Base-by-base conservation (phyloP, 2,797 vertebrate genomes). In the Hypotaenidia philippensis region DNA sequence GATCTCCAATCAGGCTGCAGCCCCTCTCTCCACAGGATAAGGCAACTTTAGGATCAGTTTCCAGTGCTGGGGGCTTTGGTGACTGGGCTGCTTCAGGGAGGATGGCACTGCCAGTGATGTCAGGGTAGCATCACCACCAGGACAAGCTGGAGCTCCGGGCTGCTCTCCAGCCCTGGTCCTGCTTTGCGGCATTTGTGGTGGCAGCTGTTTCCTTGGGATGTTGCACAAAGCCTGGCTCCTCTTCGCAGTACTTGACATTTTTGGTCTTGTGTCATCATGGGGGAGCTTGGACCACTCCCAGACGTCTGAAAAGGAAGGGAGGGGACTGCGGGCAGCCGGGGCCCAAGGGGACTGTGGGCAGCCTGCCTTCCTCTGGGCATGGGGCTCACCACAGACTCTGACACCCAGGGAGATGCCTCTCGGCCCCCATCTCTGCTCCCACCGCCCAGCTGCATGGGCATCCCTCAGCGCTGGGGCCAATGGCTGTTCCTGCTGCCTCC, bases 341-440 rank as follows among this genome's bases (percentile, higher is more conserved):
- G 53, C 29, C 69, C 59, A 41, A 34, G 59, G 31, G 44, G 53
- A 38, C 4, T 6, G 69, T 16, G 12, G 38, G 44, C 21, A 3
- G 22, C 50, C 65, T 60, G 53, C 65, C 60, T 19, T 83, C 49
- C 29, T 20, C 27, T n/a, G 26, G 71, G 59, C 52, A 36, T 2
- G 0, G n/a, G n/a, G 29, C 44, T 89, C 55, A 41, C n/a, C 52
- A 21, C 41, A 57, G 68, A n/a, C 49, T 66, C 65, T 60, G 78
- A 25, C 2, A 6, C 32, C 57, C 7, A 5, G 9, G 26, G 55
- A 63, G 49, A 16, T 20, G 31, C 56, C 53, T 47, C 34, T 55
- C 3, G 3, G 32, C 19, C 10, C 36, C 64, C 2, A 2, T 20
- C 17, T 0, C n/a, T n/a, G 38, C 6, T 76, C n/a, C 52, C 38